Base-by-base conservation (phyloP, 1,140 invertebrate genomes). In the Drosophila eugracilis region DNA sequence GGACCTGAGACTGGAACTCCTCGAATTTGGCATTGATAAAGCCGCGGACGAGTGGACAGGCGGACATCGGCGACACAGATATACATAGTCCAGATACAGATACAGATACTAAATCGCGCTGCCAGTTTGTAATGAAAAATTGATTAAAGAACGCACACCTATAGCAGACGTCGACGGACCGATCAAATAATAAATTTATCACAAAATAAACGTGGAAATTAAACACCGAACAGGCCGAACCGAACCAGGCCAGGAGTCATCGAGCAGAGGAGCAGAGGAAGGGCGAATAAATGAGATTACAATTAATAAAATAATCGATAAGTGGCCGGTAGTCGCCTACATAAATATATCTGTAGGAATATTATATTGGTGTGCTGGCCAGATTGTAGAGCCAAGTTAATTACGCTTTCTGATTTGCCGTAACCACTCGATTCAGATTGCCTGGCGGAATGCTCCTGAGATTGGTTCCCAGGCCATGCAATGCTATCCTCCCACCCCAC, bases 281-380 rank as follows among this genome's bases (percentile, higher is more conserved):
- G 72, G 63, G 65, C 37, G 78, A 86, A 86, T 75, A 86, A 88
- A 86, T 88, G 78, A 86, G 81, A 86, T 86, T 86, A 81, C 81
- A 86, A 78, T 86, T 86, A 86, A 86, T 86, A 86, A 86, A 88
- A 86, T 86, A 86, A 86, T 88, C 81, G 81, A 86, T 86, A 86
- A 86, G 81, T 86, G 81, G 44, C 58, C 62, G 7, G 36, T 28
- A 62, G 57, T 28, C 48, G 14, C 14, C 21, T 30, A 28, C 17
- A 54, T 21, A 62, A 24, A 39, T 26, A 15, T 15, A 39, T 22
- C 21, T 7, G 39, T 4, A 36, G 24, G 39, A 26, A 42, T 36
- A 42, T 49, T 55, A 55, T 34, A 41, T 21, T 50, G 21, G n/a
- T 49, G 22, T 37, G 7, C 32, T 39, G 37, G 36, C 42, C 17